A percentile compares a stretch with the other conserved stretches of the same genome.
Conservation (phyloP, 1,140 invertebrate species). For the Colletes latitarsis region DNA sequence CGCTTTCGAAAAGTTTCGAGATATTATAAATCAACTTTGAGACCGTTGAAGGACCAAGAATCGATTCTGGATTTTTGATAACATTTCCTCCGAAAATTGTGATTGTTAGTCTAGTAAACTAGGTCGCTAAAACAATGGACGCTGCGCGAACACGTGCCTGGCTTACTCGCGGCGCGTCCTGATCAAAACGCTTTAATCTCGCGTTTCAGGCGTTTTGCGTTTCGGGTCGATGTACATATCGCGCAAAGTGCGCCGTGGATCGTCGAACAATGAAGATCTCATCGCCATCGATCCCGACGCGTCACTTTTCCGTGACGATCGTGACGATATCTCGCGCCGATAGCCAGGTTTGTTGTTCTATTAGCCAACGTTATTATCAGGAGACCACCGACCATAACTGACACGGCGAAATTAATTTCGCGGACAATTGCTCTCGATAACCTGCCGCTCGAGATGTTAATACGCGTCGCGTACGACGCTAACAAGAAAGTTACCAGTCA, state of each 20-base stretch:
- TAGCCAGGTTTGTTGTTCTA: slow-evolving; percentile 25
- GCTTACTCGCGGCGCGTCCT: background rate
- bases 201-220: background rate
- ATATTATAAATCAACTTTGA: too few species aligned
- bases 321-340: slow-evolving; percentile 30
- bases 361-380: slow-evolving; percentile 4
- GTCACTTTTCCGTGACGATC: slow-evolving; percentile 40
- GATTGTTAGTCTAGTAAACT: too few species aligned
- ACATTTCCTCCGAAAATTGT: too few species aligned
- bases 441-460: background rate
- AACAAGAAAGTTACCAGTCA: background rate
- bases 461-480: background rate
- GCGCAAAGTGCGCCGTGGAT: slow-evolving; percentile 33
- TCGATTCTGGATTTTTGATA: too few species aligned
- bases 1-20: too few species aligned
- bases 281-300: slow-evolving; percentile 16
- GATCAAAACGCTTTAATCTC: slow-evolving; percentile 28
- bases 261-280: slow-evolving; percentile 35
- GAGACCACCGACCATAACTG: background rate
- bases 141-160: background rate
- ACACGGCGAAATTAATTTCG: slow-evolving; percentile 16
- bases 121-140: too few species aligned
- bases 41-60: too few species aligned
- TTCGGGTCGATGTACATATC: background rate
- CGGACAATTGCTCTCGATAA: slow-evolving; percentile 1